phyloP scores from a whole-genome alignment of 2,888 invertebrate genomes.

The Machimus rusticus region DNA sequence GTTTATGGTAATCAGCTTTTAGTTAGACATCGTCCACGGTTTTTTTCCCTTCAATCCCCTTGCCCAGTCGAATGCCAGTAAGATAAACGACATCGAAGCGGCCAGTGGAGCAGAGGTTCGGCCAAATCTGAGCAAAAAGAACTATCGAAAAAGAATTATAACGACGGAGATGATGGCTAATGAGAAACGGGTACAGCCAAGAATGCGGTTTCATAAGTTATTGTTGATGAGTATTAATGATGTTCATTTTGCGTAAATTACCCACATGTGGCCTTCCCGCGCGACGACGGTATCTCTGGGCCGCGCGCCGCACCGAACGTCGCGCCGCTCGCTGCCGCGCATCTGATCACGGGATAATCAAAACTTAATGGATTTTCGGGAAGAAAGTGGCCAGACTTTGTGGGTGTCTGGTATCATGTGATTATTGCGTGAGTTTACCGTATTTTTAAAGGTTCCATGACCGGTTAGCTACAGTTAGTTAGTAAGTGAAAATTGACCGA shows the following conservation, averaged over 20 bases:
- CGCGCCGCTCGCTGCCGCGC: neutral
- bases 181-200: constrained; percentile 39
- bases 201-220: constrained; percentile 43
- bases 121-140: neutral
- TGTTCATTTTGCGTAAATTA: constrained; percentile 44
- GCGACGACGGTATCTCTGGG: neutral
- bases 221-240: constrained; percentile 46
- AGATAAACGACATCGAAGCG: constrained; percentile 14
- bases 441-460: constrained; percentile 2
- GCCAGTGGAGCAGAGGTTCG: neutral
- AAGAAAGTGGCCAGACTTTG: constrained; percentile 18
- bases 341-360: constrained; percentile 13
- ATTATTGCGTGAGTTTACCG: constrained; percentile 25
- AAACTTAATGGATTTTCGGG: constrained; percentile 27
- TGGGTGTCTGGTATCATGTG: constrained; percentile 29
- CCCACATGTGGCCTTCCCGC: constrained; percentile 8
- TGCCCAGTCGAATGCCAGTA: neutral
- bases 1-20: constrained; percentile 47
- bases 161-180: constrained; percentile 28
- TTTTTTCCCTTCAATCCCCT: neutral
- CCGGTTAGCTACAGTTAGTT: constrained; percentile 8
- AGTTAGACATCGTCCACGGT: constrained; percentile 11
- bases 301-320: neutral
- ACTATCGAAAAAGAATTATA: constrained; percentile 33
- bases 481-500: constrained; percentile 3